These are phyloP conservation scores for Gryllus longicercus DNA, from an alignment of 2,888 invertebrate genomes.

Conservation along the genomic window DNA sequence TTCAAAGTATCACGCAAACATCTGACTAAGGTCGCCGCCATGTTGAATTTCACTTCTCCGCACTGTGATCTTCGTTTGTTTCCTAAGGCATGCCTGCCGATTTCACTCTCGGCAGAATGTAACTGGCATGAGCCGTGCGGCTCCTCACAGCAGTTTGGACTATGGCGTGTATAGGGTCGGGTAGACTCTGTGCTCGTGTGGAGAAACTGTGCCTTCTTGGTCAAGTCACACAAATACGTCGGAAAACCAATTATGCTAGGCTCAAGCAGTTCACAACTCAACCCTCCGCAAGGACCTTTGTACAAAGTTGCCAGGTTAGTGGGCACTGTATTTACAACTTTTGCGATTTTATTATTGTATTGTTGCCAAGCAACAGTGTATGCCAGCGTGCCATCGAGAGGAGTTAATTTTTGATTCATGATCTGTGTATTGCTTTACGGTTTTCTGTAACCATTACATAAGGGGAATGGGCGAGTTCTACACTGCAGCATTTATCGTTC, in stretches of 20 bases:
- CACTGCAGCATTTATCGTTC: background rate
- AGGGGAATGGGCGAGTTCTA: background rate
- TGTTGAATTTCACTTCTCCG: slow-evolving; percentile 35
- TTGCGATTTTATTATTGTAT: background rate
- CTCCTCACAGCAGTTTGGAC: slow-evolving; percentile 67
- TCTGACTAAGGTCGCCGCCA: slow-evolving; percentile 45
- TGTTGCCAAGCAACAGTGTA: no score
- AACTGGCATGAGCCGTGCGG: slow-evolving; percentile 45
- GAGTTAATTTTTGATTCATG: no score
- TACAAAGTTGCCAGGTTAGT: slow-evolving; percentile 50
- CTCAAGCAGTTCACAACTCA: slow-evolving; percentile 63
- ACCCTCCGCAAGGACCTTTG: slow-evolving; percentile 48
- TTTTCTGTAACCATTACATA: background rate
- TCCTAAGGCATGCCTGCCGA: background rate
- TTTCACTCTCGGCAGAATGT: slow-evolving; percentile 30
- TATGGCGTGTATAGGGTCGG: slow-evolving; percentile 81
- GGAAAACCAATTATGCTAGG: slow-evolving; percentile 64
- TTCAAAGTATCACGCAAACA: slow-evolving; percentile 47
- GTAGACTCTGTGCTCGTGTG: slow-evolving; percentile 77
- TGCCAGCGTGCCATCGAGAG: no score
- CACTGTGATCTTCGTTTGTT: background rate
- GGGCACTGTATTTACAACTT: slow-evolving; percentile 3
- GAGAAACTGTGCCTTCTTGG: slow-evolving; percentile 79
- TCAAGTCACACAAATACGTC: slow-evolving; percentile 61
- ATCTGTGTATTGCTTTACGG: no score